Evolutionary conservation across 92 coral and sea anemone genomes (phyloP), one percentile per base, ranked within the genome.

Genomic region (Hydrozoanthus gracilis): DNA sequence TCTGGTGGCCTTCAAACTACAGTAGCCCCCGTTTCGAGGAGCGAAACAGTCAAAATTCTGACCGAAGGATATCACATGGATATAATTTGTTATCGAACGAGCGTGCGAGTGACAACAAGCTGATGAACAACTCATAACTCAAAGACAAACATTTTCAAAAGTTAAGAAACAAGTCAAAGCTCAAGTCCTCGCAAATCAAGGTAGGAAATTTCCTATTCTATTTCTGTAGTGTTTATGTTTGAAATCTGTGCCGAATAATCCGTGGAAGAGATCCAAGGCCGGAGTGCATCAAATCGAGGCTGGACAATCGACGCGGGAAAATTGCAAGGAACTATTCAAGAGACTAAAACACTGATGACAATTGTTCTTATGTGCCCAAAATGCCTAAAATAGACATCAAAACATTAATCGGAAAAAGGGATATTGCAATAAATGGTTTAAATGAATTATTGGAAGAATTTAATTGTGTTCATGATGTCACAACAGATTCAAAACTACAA

Each of bases 391-490:
- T 56, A 3, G 92, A 89, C 45, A 86, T 89, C 17, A 83, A 83
- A 73, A 84, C 86, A 35, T 27, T 89, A 7, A 49, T n/a, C 18
- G 92, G 51, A 16, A 89, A 86, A 73, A 86, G 76, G 35, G 73
- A 79, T 51, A 78, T 47, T 72, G 82, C 89, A 48, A 76, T 89
- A 48, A 7, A 44, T 6, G 44, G 52, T 20, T 55, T 86, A 0
- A 74, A 86, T 52, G 90, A 89, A 86, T 15, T 89, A 8, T 86
- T 89, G 50, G 92, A 89, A 86, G 92, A 86, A 55, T 89, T 89
- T 85, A 46, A 86, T 47, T 11, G 68, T 49, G 79, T 89, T 47
- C 44, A 73, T 48, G 82, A 44, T 13, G 51, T 89, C 46, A 50
- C 58, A 16, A 46, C 69, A 48, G 87, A 86, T 69, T 64, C 77